A percentile compares a stretch with the other conserved stretches of the same genome.
Conservation (phyloP, 2,113 vertebrate genomes). For the Mesoclemmys tuberculata region DNA sequence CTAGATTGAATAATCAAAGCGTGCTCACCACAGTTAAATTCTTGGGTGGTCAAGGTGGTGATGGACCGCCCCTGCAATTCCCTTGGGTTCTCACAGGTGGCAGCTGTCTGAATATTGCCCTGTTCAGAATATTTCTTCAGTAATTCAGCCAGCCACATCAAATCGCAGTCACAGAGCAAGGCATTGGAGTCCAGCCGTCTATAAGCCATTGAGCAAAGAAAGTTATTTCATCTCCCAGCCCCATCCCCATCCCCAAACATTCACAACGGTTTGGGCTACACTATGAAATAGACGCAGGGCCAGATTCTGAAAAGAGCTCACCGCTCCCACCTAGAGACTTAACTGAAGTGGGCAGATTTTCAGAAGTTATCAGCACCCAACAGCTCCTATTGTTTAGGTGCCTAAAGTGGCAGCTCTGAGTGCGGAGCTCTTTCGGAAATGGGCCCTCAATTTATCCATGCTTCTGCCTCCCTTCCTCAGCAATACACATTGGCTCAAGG, state of each 20-base stretch:
- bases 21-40: conserved; percentile 87
- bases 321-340: background rate
- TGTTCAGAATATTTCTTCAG: conserved; percentile 84
- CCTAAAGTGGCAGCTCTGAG: background rate
- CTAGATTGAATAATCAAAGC: rapidly evolving
- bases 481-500: background rate
- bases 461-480: background rate
- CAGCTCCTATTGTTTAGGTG: background rate
- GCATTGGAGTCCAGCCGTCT: conserved; percentile 91
- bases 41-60: conserved; percentile 81
- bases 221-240: background rate
- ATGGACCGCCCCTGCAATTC: conserved; percentile 88
- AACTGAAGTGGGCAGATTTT: background rate
- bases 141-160: conserved; percentile 91
- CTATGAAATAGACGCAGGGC: background rate
- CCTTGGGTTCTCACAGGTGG: conserved; percentile 87
- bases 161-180: conserved; percentile 88
- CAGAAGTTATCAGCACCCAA: background rate
- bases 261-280: background rate
- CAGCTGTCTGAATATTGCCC: conserved; percentile 88
- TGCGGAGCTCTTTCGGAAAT: background rate
- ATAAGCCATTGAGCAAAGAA: background rate
- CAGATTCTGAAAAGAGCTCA: rapidly evolving
- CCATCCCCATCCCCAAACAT: background rate
- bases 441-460: background rate